Evolutionary conservation across 1,140 invertebrate species (phyloP).

Genomic region (Teleopsis dalmanni): DNA sequence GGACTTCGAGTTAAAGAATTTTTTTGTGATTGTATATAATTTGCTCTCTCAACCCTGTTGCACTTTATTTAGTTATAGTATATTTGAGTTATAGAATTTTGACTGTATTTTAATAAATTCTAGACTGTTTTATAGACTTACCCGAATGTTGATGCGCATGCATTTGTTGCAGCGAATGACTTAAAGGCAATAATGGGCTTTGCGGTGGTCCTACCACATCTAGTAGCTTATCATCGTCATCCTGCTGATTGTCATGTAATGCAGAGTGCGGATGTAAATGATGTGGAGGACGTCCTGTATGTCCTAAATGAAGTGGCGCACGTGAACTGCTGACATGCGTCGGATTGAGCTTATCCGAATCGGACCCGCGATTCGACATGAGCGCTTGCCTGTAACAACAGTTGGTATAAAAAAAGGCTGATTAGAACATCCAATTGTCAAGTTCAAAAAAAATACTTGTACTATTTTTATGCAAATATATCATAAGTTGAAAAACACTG

Average conservation of each 20-base stretch:
- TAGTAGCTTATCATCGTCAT: slow-evolving; percentile 77
- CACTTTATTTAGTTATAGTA: no score
- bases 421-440: slow-evolving; percentile 41
- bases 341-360: slow-evolving; percentile 44
- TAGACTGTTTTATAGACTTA: slow-evolving; percentile 23
- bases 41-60: no score
- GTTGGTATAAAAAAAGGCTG: slow-evolving; percentile 33
- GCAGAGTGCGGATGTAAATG: slow-evolving; percentile 43
- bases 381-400: slow-evolving; percentile 70
- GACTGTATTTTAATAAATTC: no score
- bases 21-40: no score
- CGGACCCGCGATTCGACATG: slow-evolving; percentile 61
- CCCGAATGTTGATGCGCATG: slow-evolving; percentile 42
- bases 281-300: slow-evolving; percentile 38
- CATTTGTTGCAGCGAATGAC: slow-evolving; percentile 43
- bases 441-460: slow-evolving; percentile 3
- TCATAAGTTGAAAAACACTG: background rate
- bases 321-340: slow-evolving; percentile 43
- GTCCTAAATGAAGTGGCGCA: slow-evolving; percentile 45
- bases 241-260: slow-evolving; percentile 49
- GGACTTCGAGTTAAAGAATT: no score
- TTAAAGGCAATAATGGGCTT: slow-evolving; percentile 59
- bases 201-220: slow-evolving; percentile 79
- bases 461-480: no score
- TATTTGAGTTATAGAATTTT: no score